phyloP scores from a whole-genome alignment of 2,888 invertebrate species.

The Baronia brevicornis region DNA sequence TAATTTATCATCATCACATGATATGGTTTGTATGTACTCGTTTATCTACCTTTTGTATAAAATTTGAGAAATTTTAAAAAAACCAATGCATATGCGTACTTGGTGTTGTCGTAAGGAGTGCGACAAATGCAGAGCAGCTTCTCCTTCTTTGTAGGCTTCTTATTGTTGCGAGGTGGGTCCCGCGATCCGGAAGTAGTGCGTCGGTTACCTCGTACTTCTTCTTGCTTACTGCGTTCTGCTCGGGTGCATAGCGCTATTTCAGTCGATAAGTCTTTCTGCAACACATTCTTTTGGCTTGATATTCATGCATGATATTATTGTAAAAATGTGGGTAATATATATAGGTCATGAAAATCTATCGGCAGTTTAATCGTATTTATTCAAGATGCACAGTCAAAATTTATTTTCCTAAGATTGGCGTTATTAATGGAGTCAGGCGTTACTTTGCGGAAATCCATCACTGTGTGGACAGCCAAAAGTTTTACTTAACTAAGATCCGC shows the following conservation, averaged over 20 bases:
- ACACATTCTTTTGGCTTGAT: slow-evolving; percentile 2
- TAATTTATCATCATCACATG: too few relatives aligned
- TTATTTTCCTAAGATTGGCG: too few relatives aligned
- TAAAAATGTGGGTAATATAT: slow-evolving; percentile 3
- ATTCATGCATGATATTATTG: not conserved
- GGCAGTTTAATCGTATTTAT: too few relatives aligned
- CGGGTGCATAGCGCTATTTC: slow-evolving; percentile 83
- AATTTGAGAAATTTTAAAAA: too few relatives aligned
- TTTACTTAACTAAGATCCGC: too few relatives aligned
- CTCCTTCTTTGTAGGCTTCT: slow-evolving; percentile 77
- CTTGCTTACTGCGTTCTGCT: slow-evolving; percentile 81
- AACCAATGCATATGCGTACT: slow-evolving; percentile 76
- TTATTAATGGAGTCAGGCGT: too few relatives aligned
- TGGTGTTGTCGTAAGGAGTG: slow-evolving; percentile 96
- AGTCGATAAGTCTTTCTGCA: slow-evolving; percentile 82
- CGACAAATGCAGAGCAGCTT: slow-evolving; percentile 93
- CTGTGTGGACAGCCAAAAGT: too few relatives aligned
- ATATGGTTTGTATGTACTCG: too few relatives aligned
- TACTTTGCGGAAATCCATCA: too few relatives aligned
- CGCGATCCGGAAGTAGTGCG: slow-evolving; percentile 30
- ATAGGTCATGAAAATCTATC: too few relatives aligned
- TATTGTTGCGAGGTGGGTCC: slow-evolving; percentile 31
- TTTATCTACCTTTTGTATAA: too few relatives aligned
- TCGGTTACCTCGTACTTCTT: slow-evolving; percentile 77
- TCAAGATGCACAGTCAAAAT: too few relatives aligned